Percentiles rank a stretch among this genome's conserved stretches.
These are phyloP conservation scores for Trichonephila inaurata DNA, from an alignment of 1,140 invertebrate species.

Conservation along the genomic window DNA sequence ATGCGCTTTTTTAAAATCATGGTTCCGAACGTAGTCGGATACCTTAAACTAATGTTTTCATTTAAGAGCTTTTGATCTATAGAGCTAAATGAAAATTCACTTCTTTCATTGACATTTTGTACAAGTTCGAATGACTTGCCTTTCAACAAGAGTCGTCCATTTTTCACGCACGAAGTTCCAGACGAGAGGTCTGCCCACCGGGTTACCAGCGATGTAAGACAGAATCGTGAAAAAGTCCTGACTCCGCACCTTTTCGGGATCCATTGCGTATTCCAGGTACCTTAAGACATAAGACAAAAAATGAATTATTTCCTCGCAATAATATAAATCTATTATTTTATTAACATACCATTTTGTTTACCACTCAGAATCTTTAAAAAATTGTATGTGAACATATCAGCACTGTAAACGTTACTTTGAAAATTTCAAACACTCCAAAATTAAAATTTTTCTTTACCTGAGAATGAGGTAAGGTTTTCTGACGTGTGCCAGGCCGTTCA, in stretches of 20 bases:
- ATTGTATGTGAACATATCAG: too few species aligned
- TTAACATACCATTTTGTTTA: too few species aligned
- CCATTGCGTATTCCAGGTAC: slow-evolving; percentile 86
- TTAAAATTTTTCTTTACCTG: slow-evolving; percentile 82
- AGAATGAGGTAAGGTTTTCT: slow-evolving; percentile 85
- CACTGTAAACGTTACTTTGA: too few species aligned
- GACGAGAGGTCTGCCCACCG: slow-evolving; percentile 86
- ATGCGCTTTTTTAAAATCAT: too few species aligned
- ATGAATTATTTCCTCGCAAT: neutral
- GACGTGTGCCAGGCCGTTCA: slow-evolving; percentile 84
- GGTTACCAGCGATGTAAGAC: slow-evolving; percentile 86
- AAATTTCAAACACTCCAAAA: too few species aligned
- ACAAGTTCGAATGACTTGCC: slow-evolving; percentile 79
- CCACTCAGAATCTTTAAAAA: too few species aligned
- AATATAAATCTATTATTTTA: neutral
- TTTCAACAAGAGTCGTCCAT: slow-evolving; percentile 79
- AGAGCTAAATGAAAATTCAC: too few species aligned
- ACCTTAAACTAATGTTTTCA: too few species aligned
- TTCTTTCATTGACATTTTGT: too few species aligned
- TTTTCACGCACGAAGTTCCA: slow-evolving; percentile 88
- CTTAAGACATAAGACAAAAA: slow-evolving; percentile 80
- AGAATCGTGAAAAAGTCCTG: slow-evolving; percentile 92
- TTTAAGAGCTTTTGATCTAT: too few species aligned
- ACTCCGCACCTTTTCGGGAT: slow-evolving; percentile 87
- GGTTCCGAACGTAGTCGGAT: too few species aligned